phyloP scores from a whole-genome alignment of 2,113 vertebrate genomes.

The Piaya cayana region DNA sequence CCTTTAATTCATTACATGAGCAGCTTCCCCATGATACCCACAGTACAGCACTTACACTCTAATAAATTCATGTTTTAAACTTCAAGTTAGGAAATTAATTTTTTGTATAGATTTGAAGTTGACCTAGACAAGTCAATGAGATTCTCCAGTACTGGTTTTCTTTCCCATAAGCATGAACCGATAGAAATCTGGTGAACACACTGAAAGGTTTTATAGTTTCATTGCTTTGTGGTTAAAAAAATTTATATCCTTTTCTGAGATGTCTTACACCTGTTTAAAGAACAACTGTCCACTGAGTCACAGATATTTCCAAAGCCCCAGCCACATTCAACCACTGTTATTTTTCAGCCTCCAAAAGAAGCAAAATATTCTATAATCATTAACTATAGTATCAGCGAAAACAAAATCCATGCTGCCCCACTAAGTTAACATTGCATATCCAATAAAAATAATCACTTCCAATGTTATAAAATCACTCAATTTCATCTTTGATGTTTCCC shows the following conservation, averaged over 20 bases:
- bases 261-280: not conserved
- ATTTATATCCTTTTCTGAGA: not conserved
- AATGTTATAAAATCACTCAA: conserved; percentile 24
- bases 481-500: not conserved
- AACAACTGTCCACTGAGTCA: conserved; percentile 11
- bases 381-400: not conserved
- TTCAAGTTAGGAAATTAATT: conserved; percentile 14
- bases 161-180: not conserved
- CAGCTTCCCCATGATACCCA: not conserved
- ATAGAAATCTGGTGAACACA: not conserved
- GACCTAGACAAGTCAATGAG: not conserved
- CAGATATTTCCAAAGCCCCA: not conserved
- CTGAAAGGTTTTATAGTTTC: conserved; percentile 27
- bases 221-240: not conserved
- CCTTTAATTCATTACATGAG: not conserved
- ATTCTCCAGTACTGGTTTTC: not conserved
- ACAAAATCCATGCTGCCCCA: conserved; percentile 4
- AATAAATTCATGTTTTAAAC: not conserved
- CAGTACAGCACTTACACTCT: not conserved
- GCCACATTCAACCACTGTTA: conserved; percentile 2
- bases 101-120: not conserved
- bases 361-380: not conserved
- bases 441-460: conserved; percentile 28
- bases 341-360: conserved; percentile 38
- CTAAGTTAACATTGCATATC: conserved; percentile 13